Evolutionary conservation across 2,797 vertebrate species (phyloP).

Genomic region (Salmo trutta): DNA sequence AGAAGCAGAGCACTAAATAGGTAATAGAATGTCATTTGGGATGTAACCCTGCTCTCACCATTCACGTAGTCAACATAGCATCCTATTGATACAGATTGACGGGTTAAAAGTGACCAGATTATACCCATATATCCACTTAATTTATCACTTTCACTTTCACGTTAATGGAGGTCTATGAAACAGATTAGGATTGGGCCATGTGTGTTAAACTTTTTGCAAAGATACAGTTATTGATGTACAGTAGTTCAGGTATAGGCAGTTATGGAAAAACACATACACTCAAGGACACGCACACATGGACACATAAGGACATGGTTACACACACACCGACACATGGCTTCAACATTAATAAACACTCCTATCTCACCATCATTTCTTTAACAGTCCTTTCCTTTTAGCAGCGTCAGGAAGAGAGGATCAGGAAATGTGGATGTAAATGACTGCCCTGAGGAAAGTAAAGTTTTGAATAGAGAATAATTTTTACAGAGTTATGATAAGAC

Average conservation of each 20-base stretch:
- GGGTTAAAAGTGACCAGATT: too few relatives aligned
- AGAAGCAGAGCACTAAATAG: too few relatives aligned
- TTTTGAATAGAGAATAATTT: conserved; percentile 4
- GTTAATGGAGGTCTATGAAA: too few relatives aligned
- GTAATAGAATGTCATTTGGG: too few relatives aligned
- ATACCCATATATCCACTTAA: too few relatives aligned
- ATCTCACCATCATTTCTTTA: neutral
- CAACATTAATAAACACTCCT: neutral
- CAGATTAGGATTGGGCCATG: too few relatives aligned
- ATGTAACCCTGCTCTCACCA: too few relatives aligned
- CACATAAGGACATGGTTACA: neutral
- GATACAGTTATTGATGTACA: neutral
- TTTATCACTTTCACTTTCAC: too few relatives aligned
- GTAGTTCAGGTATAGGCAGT: neutral
- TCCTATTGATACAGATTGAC: too few relatives aligned
- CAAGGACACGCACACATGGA: too few relatives aligned
- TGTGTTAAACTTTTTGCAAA: too few relatives aligned
- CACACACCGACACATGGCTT: neutral
- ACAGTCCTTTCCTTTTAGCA: neutral
- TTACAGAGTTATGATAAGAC: conserved; percentile 8
- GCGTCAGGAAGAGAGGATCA: neutral
- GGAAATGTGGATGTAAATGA: conserved; percentile 6
- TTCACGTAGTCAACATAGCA: too few relatives aligned
- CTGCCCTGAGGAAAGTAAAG: conserved; percentile 8
- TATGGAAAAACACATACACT: neutral